Evolutionary conservation across 2,113 vertebrate species (phyloP).

Genomic region (Oncorhynchus kisutch): DNA sequence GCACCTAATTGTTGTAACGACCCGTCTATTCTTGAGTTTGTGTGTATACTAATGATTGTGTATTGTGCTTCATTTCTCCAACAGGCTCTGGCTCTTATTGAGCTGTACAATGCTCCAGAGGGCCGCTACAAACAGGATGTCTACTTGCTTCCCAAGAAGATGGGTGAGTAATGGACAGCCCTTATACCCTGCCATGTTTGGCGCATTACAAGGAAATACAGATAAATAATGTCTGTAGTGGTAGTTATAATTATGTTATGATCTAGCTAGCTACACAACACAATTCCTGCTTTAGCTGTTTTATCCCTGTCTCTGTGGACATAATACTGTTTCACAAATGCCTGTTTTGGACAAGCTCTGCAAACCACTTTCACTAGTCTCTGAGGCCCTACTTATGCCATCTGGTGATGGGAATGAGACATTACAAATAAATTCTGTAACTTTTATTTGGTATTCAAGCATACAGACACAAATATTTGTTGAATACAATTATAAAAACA

Average conservation of each 20-base stretch:
- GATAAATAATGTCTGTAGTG: background rate
- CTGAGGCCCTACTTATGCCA: background rate
- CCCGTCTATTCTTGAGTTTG: background rate
- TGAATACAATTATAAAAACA: background rate
- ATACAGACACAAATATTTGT: background rate
- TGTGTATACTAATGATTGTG: slow-evolving; percentile 17
- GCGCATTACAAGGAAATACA: slow-evolving; percentile 9
- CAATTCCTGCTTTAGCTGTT: too few relatives aligned
- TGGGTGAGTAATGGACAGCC: slow-evolving; percentile 80
- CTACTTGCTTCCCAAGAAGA: slow-evolving; percentile 97
- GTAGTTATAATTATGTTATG: background rate
- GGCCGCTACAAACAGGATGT: slow-evolving; percentile 98
- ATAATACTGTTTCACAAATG: background rate
- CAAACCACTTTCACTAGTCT: background rate
- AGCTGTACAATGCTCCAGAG: slow-evolving; percentile 94
- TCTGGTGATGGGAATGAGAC: background rate
- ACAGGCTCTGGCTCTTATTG: slow-evolving; percentile 93
- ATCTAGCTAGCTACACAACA: background rate
- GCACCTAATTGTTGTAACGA: background rate
- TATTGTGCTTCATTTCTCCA: slow-evolving; percentile 21
- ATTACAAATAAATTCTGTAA: background rate
- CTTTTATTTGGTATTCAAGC: background rate
- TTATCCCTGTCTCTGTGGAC: background rate
- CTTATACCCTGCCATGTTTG: slow-evolving; percentile 7
- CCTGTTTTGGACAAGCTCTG: background rate